Evolutionary conservation across 2,888 invertebrate species (phyloP).

Genomic region (Andrena camellia): DNA sequence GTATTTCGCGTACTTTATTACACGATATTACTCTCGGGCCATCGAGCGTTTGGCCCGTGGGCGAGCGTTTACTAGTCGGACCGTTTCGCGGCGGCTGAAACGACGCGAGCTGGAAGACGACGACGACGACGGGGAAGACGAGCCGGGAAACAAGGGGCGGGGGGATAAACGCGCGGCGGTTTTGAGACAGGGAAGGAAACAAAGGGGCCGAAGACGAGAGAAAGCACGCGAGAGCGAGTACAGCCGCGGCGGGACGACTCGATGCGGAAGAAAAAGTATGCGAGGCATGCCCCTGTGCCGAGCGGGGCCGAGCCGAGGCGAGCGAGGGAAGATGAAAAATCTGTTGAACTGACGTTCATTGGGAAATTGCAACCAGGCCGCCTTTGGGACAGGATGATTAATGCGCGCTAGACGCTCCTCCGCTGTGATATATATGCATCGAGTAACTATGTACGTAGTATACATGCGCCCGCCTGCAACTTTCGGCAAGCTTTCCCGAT

Average conservation of each 20-base stretch:
- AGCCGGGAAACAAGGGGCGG: conserved; percentile 4
- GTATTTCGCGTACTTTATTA: conserved; percentile 64
- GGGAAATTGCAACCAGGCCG: conserved; percentile 75
- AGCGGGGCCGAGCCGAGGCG: neutral
- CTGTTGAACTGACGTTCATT: conserved; percentile 75
- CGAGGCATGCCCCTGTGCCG: conserved; percentile 22
- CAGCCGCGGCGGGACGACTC: conserved; percentile 3
- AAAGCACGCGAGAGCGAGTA: conserved; percentile 58
- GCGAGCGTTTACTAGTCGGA: conserved; percentile 71
- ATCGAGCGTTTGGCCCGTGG: conserved; percentile 48
- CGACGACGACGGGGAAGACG: conserved; percentile 29
- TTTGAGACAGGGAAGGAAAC: conserved; percentile 40
- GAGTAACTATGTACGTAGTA: neutral
- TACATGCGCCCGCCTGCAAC: conserved; percentile 20
- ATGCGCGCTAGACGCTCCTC: conserved; percentile 59
- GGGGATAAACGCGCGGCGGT: conserved; percentile 44
- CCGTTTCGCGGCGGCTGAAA: conserved; percentile 50
- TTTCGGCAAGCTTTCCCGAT: conserved; percentile 57
- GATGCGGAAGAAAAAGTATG: conserved; percentile 46
- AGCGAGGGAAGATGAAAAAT: conserved; percentile 68
- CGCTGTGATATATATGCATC: conserved; percentile 25
- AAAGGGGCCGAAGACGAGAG: conserved; percentile 53
- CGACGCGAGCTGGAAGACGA: conserved; percentile 36
- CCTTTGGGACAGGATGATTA: conserved; percentile 75
- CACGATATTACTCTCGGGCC: conserved; percentile 57